Evolutionary conservation across 2,797 vertebrate species (phyloP), one percentile per base, ranked within the genome.

Genomic region (Emydoidea blandingii): DNA sequence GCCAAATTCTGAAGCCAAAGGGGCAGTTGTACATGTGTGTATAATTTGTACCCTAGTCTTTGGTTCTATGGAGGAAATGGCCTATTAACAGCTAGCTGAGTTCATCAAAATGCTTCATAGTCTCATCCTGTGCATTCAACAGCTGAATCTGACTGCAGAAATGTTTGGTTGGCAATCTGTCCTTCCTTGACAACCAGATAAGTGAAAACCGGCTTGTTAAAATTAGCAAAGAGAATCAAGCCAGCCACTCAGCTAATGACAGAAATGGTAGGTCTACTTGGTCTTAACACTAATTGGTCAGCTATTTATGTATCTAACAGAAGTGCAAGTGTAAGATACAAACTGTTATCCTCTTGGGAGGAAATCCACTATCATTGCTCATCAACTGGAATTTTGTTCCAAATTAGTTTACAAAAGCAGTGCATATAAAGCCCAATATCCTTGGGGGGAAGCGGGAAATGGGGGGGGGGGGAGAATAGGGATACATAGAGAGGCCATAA

Each of bases 211-310:
- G n/a, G 6, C 79, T 89, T 91, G 53, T 80, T 92, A 56, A 90
- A 95, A 96, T 80, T 74, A 88, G 4, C 83, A 83, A 83, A 57
- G 44, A 76, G 21, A 81, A 83, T 50, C 62, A 34, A 88, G 68
- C 34, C 79, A 80, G 79, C 27, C 89, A 92, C 29, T 59, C 85
- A 84, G 0, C 0, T 21, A n/a, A 91, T 47, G 68, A 68, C 34
- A 41, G n/a, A 72, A 72, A 72, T 37, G 9, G 54, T 9, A 7
- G 1, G 79, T 25, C 41, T 87, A 83, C 49, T 41, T 0, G 15
- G 74, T 92, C 62, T 41, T 47, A 19, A 56, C 10, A 6, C 18
- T n/a, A 37, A 62, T 8, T 52, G 57, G 49, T 15, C 7, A 0
- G 54, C 14, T 78, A 52, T 91, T 47, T 47, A 76, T 47, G 44